Conservation (phyloP, 2,113 vertebrate genomes). For the Passer domesticus region DNA sequence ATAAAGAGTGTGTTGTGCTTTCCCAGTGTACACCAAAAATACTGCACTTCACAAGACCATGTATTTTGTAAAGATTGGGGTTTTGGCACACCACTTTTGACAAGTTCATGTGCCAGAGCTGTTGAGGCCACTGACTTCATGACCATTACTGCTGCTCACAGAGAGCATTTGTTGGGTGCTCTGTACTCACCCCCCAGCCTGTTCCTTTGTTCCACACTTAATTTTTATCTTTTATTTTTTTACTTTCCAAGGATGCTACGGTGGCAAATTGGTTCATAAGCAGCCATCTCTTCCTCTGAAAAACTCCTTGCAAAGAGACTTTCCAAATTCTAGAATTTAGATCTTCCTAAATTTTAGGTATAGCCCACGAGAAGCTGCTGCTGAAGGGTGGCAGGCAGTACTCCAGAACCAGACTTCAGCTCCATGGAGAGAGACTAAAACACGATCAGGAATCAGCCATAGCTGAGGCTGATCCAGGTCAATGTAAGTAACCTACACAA, state of each 20-base stretch:
- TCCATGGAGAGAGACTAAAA: not conserved
- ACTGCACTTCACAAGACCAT: not conserved
- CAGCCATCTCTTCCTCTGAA: not conserved
- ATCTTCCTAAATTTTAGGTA: not conserved
- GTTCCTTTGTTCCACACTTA: not conserved
- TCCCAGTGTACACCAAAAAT: not conserved
- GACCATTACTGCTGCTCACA: fast-evolving
- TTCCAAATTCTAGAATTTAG: not conserved
- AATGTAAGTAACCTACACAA: not conserved
- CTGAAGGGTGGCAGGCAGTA: not conserved
- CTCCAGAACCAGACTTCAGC: not conserved
- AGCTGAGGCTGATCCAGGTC: not conserved
- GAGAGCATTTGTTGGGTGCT: not conserved
- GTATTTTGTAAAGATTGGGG: not conserved
- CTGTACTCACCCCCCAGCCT: not conserved
- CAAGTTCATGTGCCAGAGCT: not conserved
- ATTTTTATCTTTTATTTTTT: not conserved
- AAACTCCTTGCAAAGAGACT: not conserved
- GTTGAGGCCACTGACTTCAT: not conserved
- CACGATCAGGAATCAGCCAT: not conserved
- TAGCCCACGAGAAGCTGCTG: not conserved
- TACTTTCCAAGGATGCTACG: not conserved
- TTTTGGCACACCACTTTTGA: not conserved
- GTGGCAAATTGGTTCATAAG: not conserved
- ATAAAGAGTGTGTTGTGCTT: not conserved